Evolutionary conservation across 2,888 invertebrate genomes (phyloP), one percentile per base, ranked within the genome.

Genomic region (Willowsia nigromaculata): DNA sequence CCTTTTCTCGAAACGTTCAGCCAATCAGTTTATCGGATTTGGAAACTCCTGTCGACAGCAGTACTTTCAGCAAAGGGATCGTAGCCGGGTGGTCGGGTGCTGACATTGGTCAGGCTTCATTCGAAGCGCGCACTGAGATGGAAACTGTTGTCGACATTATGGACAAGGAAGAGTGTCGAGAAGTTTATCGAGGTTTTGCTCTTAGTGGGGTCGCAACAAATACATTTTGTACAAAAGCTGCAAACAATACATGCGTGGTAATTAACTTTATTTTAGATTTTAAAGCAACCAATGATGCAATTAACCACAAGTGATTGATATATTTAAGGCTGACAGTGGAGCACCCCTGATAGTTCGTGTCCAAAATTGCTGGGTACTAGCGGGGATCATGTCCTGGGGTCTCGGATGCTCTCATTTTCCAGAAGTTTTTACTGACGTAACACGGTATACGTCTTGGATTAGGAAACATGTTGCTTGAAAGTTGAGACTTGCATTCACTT

Each of bases 351-450:
- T 93, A 85, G 88, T 89, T 50, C 59, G 90, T 22, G 83, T 82
- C 3, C 90, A 89, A 33, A 91, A 91, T 27, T 91, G 93, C 27
- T 92, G 92, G 92, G 33, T 65, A n/a, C 22, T 82, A 7, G 56
- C 62, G 1, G 93, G 93, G 0, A 90, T 93, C 7, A 92, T 93
- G 65, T 92, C 92, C 0, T 92, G 92, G 92, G 92, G 92, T 7
- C 89, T 93, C 27, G 92, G 93, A 9, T 93, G 93, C 53, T 93
- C 93, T 9, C 92, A 92, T 22, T 90, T 91, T 43, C 91, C 91
- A 18, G 90, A 88, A 40, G 85, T 91, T 1, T 91, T 56, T 30
- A 90, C 90, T 1, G 84, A 90, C 30, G 88, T 90, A 13, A 65
- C 90, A 1, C 27, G 53, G 5, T 88, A 84, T 30, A 22, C 71